Percentiles rank a stretch among this genome's conserved stretches.
Conservation (phyloP, 2,888 invertebrate species). For the Aproaerema taeniolella region DNA sequence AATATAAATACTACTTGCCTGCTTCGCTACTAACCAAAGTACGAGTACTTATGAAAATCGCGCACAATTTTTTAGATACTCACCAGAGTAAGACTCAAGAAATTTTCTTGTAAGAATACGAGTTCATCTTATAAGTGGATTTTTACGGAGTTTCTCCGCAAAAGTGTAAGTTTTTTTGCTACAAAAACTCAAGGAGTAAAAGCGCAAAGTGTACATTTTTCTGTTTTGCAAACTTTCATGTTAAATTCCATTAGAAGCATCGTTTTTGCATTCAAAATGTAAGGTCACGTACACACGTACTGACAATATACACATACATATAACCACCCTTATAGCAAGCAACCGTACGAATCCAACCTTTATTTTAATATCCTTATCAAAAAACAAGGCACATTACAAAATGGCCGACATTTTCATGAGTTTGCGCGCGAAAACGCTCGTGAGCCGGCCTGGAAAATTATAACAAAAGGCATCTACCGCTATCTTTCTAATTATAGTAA, state of each 20-base stretch:
- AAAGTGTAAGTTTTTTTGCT: no score
- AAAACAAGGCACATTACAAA: constrained; percentile 77
- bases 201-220: no score
- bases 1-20: no score
- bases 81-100: no score
- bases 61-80: no score
- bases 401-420: constrained; percentile 73
- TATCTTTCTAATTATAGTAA: constrained; percentile 79
- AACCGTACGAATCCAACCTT: constrained; percentile 62
- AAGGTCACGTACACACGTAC: constrained; percentile 54
- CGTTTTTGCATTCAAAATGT: constrained; percentile 69
- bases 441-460: constrained; percentile 74
- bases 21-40: no score
- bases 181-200: neutral
- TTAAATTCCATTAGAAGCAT: constrained; percentile 63
- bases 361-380: constrained; percentile 77
- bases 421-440: constrained; percentile 71
- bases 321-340: constrained; percentile 37
- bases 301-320: constrained; percentile 45
- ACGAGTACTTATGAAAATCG: no score
- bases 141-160: no score
- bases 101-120: no score
- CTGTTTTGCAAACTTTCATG: constrained; percentile 12
- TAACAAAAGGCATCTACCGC: constrained; percentile 77
- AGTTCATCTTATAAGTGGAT: no score